Percentiles rank a stretch among this genome's conserved stretches.
Evolutionary conservation across 2,113 vertebrate genomes (phyloP).

Genomic region (Poeciliopsis turrubarensis): DNA sequence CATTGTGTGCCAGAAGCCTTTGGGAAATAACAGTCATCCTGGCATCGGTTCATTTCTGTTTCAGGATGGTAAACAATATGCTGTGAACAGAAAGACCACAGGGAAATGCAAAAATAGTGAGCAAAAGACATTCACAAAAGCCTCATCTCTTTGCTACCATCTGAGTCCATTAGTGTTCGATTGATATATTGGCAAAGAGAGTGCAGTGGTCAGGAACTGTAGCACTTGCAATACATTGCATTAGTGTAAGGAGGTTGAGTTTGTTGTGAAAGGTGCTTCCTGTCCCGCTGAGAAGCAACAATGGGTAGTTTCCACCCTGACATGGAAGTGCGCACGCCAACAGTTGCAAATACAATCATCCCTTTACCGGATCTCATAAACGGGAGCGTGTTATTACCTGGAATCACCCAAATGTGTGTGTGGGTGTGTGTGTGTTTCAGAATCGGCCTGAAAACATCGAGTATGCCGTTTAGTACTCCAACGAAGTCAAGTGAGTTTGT

Average conservation of each 20-base stretch:
- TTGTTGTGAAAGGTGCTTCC: constrained; percentile 82
- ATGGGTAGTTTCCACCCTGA: constrained; percentile 76
- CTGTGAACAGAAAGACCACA: neutral
- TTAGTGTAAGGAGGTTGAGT: constrained; percentile 47
- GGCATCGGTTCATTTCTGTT: constrained; percentile 9
- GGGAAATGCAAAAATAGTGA: neutral
- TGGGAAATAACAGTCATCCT: constrained; percentile 19
- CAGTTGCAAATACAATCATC: constrained; percentile 79
- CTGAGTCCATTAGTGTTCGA: constrained; percentile 2
- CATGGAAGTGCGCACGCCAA: constrained; percentile 73
- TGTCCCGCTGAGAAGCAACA: constrained; percentile 73
- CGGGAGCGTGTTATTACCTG: constrained; percentile 59
- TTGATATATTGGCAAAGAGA: constrained; percentile 14
- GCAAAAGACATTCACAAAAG: neutral
- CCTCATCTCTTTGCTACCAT: constrained; percentile 6
- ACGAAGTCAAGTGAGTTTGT: neutral
- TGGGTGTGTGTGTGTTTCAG: constrained; percentile 1
- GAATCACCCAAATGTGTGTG: constrained; percentile 21
- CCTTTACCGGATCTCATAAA: constrained; percentile 49
- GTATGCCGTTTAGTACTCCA: too few species aligned
- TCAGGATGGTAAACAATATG: neutral
- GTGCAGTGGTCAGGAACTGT: constrained; percentile 24
- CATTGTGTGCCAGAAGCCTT: constrained; percentile 18
- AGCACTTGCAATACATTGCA: constrained; percentile 42
- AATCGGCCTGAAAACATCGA: constrained; percentile 3